phyloP scores from a whole-genome alignment of 2,888 invertebrate species.

The Chalcis sispes region DNA sequence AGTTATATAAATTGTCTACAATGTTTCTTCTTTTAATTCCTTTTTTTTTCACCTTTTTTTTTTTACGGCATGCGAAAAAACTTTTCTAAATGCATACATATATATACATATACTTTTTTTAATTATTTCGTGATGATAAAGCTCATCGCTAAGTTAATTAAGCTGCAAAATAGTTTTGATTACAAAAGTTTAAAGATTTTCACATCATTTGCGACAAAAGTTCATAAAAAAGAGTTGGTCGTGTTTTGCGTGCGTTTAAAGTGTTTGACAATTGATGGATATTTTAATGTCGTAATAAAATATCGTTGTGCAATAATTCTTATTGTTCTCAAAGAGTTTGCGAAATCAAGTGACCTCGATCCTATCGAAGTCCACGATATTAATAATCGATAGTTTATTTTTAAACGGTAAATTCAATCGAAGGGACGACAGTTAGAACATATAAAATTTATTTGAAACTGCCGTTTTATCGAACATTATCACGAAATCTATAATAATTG shows the following conservation, averaged over 20 bases:
- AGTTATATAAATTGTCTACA: slow-evolving; percentile 20
- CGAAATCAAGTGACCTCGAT: not conserved
- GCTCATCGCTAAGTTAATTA: not conserved
- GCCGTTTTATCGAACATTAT: no score
- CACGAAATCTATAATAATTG: no score
- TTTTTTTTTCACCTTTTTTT: not conserved
- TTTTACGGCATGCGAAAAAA: slow-evolving; percentile 16
- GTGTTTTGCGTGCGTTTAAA: not conserved
- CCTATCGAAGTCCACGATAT: not conserved
- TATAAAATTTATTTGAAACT: no score
- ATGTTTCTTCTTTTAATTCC: slow-evolving; percentile 19
- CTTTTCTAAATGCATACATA: not conserved
- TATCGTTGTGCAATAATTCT: no score
- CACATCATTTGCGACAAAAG: not conserved
- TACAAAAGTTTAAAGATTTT: slow-evolving; percentile 26
- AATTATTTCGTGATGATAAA: not conserved
- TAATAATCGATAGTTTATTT: no score
- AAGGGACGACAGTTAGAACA: no score
- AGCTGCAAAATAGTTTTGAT: slow-evolving; percentile 3
- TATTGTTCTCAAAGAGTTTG: no score
- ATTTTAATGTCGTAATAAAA: no score
- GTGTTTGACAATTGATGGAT: not conserved
- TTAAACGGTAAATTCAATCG: no score
- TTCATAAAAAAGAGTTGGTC: slow-evolving; percentile 40
- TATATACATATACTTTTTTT: not conserved